Evolutionary conservation across 2,113 vertebrate species (phyloP).

Genomic region (Urocolius indicus): DNA sequence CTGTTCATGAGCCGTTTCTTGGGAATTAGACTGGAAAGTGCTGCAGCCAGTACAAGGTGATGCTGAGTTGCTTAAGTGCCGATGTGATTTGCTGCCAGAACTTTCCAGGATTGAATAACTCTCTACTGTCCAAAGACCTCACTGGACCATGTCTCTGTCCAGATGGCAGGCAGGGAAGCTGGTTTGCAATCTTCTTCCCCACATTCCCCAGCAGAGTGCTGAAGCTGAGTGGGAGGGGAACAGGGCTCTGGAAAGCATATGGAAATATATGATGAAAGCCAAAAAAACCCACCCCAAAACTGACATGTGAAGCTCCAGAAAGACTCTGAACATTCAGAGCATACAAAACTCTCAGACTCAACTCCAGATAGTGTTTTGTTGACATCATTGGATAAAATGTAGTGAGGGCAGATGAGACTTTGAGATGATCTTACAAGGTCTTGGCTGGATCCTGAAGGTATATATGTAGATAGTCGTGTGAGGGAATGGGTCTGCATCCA

Average conservation of each 20-base stretch:
- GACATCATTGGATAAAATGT: fast-evolving
- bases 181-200: not conserved
- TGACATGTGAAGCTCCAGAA: not conserved
- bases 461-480: not conserved
- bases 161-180: not conserved
- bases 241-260: not conserved
- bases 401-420: not conserved
- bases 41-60: not conserved
- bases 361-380: not conserved
- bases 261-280: not conserved
- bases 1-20: not conserved
- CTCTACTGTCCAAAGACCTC: not conserved
- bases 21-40: not conserved
- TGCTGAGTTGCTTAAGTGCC: not conserved
- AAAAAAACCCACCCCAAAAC: not conserved
- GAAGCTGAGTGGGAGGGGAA: not conserved
- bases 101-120: not conserved
- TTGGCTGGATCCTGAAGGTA: not conserved
- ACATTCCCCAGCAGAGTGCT: fast-evolving
- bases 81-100: not conserved
- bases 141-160: not conserved
- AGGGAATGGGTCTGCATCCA: not conserved
- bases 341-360: not conserved
- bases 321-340: not conserved
- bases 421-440: not conserved